A percentile compares a stretch with the other conserved stretches of the same genome.
Evolutionary conservation across 1,140 invertebrate genomes (phyloP).

Genomic region (Arctopsyche grandis): DNA sequence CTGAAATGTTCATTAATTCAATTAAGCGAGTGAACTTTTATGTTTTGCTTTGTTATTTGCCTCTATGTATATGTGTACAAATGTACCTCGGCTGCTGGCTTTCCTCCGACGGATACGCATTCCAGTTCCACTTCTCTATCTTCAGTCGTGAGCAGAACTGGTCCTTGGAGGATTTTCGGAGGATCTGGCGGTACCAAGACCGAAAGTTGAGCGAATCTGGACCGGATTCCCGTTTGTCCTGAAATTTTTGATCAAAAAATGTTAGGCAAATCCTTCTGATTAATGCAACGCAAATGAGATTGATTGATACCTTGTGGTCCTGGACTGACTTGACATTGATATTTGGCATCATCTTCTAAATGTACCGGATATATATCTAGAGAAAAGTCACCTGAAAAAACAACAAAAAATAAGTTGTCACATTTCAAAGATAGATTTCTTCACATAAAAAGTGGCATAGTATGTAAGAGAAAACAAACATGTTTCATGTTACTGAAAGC

Average conservation of each 20-base stretch:
- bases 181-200: slow-evolving; percentile 89
- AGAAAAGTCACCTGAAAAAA: slow-evolving; percentile 81
- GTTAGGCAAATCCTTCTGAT: background rate
- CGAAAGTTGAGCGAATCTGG: slow-evolving; percentile 83
- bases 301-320: slow-evolving; percentile 42
- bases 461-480: no score
- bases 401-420: background rate
- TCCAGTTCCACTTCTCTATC: slow-evolving; percentile 89
- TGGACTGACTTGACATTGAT: slow-evolving; percentile 84
- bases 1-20: slow-evolving; percentile 64
- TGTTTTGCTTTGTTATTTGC: background rate
- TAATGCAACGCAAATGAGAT: background rate
- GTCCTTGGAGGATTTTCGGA: slow-evolving; percentile 86
- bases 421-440: background rate
- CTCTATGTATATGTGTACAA: no score
- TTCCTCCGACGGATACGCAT: slow-evolving; percentile 88
- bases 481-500: no score
- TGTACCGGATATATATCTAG: slow-evolving; percentile 88
- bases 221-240: slow-evolving; percentile 81
- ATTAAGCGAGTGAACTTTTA: slow-evolving; percentile 46
- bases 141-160: slow-evolving; percentile 82
- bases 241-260: slow-evolving; percentile 26
- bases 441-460: no score
- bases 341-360: slow-evolving; percentile 89
- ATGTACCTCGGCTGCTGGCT: slow-evolving; percentile 86